Conservation (phyloP, 2,888 invertebrate species). For the Phasia obesa region DNA sequence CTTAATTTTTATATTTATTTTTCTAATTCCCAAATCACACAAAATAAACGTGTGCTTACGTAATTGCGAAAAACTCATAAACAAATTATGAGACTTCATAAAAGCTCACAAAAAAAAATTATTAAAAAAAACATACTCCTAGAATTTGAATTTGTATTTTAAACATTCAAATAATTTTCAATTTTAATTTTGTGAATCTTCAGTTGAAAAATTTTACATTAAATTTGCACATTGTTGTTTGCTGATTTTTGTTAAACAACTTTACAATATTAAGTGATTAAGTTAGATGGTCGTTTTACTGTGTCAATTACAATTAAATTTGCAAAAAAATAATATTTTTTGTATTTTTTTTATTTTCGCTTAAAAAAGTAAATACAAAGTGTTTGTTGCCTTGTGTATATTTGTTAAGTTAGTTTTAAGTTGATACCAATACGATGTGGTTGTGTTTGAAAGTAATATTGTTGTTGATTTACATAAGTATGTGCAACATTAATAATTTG, state of each 20-base stretch:
- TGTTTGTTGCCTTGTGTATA: not conserved
- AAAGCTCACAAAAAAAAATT: not conserved
- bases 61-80: constrained; percentile 74
- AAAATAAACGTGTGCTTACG: constrained; percentile 75
- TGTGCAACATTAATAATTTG: constrained; percentile 43
- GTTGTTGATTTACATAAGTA: constrained; percentile 44
- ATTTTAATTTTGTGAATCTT: constrained; percentile 52
- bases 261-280: constrained; percentile 19
- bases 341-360: not conserved
- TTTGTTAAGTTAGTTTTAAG: constrained; percentile 50
- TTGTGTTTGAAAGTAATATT: constrained; percentile 42
- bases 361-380: constrained; percentile 2
- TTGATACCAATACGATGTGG: constrained; percentile 48
- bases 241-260: not conserved
- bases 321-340: not conserved
- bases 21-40: not conserved
- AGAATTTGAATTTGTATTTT: too few species aligned
- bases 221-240: not conserved
- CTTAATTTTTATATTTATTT: not conserved
- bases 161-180: constrained; percentile 27
- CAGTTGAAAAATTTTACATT: not conserved
- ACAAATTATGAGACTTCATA: constrained; percentile 35
- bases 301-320: not conserved
- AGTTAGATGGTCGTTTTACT: not conserved
- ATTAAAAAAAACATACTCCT: not conserved